Base-by-base conservation (phyloP, 2,888 invertebrate species). In the Zhengitettix transpicula region DNA sequence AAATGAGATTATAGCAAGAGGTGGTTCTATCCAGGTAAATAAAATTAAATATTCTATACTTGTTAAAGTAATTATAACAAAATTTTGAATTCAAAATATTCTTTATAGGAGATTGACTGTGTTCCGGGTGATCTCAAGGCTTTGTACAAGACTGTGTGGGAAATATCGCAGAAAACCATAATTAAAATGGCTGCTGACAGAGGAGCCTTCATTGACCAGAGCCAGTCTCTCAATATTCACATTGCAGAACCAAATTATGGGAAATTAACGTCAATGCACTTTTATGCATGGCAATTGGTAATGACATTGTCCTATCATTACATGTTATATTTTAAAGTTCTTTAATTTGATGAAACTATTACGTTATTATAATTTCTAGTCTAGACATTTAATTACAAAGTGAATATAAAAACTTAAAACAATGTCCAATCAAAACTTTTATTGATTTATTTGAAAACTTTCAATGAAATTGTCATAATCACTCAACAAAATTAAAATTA, bases 161-260 rank as follows among this genome's bases (percentile, higher is more conserved):
- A 98, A 75, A 88, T 97, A 64, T 86, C 94, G 1, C 95, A 98
- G 64, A 94, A 92, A 72, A 84, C 83, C 0, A 83, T 97, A 9
- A 82, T 98, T 40, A 84, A 95, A 73, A 96, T 98, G 97, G 96
- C 98, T 12, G 96, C 96, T 0, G 98, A 97, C 73, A 81, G 99
- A 65, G 98, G 96, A 5, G 94, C 98, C 0, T 99, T 89, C 72
- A 97, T 99, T 68, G 99, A 99, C 75, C 99, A 99, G 76, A 95
- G 95, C 65, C 99, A 99, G 71, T 96, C 96, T 0, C 83, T 99
- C 67, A 99, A 99, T 73, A 85, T 99, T 65, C 96, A 98, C 73
- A 91, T 99, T 61, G 96, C 93, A 9, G 87, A 91, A 70, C 94
- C 99, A 9, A 91, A 87, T 69, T 91, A 91, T 70, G 93, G 89